phyloP scores from a whole-genome alignment of 2,113 vertebrate species.

The Rhombomys opimus region DNA sequence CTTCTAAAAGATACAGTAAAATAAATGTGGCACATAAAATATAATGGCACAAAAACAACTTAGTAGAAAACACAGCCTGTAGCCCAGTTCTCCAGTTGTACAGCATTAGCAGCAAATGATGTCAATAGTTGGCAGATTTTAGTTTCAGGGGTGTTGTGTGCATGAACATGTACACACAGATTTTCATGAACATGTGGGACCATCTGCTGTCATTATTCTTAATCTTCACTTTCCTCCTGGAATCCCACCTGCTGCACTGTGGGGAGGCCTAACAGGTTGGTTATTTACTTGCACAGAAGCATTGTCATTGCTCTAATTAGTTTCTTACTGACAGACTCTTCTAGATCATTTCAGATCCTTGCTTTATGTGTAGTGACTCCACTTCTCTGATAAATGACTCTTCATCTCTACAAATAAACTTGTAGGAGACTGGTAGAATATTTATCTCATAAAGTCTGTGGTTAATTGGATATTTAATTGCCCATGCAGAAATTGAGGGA shows the following conservation, averaged over 20 bases:
- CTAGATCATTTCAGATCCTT: conserved; percentile 36
- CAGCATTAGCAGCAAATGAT: neutral
- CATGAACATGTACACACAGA: too few relatives aligned
- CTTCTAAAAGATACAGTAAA: neutral
- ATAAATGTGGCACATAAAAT: neutral
- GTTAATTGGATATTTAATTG: neutral
- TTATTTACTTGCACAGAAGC: neutral
- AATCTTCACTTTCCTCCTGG: neutral
- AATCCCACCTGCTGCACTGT: neutral
- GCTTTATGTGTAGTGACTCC: neutral
- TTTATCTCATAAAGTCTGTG: neutral
- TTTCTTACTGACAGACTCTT: neutral
- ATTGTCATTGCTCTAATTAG: neutral
- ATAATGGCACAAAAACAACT: neutral
- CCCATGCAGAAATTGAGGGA: neutral
- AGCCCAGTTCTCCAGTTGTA: neutral
- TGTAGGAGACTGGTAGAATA: neutral
- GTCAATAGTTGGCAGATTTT: neutral
- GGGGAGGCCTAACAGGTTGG: neutral
- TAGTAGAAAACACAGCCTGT: too few relatives aligned
- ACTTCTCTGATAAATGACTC: neutral
- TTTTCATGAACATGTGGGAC: neutral
- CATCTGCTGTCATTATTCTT: neutral
- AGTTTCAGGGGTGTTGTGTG: neutral
- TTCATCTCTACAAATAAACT: neutral